These are phyloP conservation scores for Ichneumoninae sp. DNA, from an alignment of 2,888 invertebrate genomes.

Conservation along the genomic window DNA sequence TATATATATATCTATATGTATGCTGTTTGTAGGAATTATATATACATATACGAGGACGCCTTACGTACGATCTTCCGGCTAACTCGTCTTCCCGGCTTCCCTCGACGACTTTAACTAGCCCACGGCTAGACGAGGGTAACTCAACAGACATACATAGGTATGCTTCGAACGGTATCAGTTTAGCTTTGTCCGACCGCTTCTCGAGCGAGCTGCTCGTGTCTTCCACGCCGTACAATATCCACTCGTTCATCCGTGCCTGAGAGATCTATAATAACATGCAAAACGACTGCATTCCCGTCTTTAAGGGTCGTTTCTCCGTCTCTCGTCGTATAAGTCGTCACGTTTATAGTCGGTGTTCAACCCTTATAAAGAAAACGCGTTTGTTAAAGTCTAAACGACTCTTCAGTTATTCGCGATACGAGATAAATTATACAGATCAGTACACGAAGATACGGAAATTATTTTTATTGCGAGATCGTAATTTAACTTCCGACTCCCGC, in stretches of 20 bases:
- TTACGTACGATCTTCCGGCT: slow-evolving; percentile 47
- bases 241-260: neutral
- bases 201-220: neutral
- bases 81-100: slow-evolving; percentile 71
- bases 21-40: slow-evolving; percentile 5
- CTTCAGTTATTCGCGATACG: neutral
- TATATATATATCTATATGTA: slow-evolving; percentile 51
- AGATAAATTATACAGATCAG: neutral
- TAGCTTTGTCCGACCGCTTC: slow-evolving; percentile 34
- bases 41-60: slow-evolving; percentile 36
- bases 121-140: slow-evolving; percentile 69
- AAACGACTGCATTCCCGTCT: slow-evolving; percentile 3
- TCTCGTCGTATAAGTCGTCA: slow-evolving; percentile 22
- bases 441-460: slow-evolving; percentile 10
- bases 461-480: neutral
- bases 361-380: slow-evolving; percentile 19
- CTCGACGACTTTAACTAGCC: slow-evolving; percentile 74
- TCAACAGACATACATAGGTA: neutral
- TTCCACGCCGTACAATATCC: slow-evolving; percentile 7
- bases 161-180: neutral
- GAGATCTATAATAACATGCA: slow-evolving; percentile 25
- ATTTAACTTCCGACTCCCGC: neutral
- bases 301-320: slow-evolving; percentile 13
- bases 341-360: slow-evolving; percentile 35
- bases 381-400: neutral